phyloP scores from a whole-genome alignment of 2,113 vertebrate genomes.

The Antechinus stuartii region DNA sequence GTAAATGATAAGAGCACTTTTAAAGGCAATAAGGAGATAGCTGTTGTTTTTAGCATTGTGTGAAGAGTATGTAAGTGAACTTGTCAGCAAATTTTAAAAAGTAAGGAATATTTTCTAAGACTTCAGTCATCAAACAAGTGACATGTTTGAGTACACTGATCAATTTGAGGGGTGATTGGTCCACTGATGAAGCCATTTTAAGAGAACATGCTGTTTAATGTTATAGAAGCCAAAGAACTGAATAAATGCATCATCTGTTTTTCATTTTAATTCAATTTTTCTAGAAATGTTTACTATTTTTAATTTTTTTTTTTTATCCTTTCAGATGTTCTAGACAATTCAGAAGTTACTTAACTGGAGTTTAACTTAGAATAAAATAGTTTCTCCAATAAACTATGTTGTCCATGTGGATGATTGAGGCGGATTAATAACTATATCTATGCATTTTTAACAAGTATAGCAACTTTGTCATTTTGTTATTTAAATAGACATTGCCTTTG shows the following conservation, averaged over 20 bases:
- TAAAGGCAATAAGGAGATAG: constrained; percentile 31
- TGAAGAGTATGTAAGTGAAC: constrained; percentile 49
- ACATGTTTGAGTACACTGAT: constrained; percentile 71
- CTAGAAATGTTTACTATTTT: constrained; percentile 77
- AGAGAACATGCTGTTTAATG: constrained; percentile 80
- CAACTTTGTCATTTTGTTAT: constrained; percentile 48
- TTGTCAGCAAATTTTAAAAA: constrained; percentile 56
- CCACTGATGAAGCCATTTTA: constrained; percentile 78
- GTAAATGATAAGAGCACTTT: constrained; percentile 37
- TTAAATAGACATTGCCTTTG: constrained; percentile 43
- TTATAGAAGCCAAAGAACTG: constrained; percentile 75
- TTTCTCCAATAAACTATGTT: constrained; percentile 56
- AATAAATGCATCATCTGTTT: constrained; percentile 79
- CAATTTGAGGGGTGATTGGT: constrained; percentile 74
- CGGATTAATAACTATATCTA: constrained; percentile 24
- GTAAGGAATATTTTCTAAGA: constrained; percentile 57
- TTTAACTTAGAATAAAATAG: constrained; percentile 59
- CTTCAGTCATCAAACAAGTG: constrained; percentile 66
- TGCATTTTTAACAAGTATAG: constrained; percentile 46
- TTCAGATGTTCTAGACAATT: constrained; percentile 75
- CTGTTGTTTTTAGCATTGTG: constrained; percentile 55
- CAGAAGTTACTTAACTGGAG: constrained; percentile 60
- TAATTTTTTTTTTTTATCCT: constrained; percentile 71
- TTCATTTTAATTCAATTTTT: constrained; percentile 79
- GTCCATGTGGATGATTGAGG: constrained; percentile 2